Percentiles rank a stretch among this genome's conserved stretches.
phyloP scores from a whole-genome alignment of 2,888 invertebrate species.

The Pachydiplax longipennis region DNA sequence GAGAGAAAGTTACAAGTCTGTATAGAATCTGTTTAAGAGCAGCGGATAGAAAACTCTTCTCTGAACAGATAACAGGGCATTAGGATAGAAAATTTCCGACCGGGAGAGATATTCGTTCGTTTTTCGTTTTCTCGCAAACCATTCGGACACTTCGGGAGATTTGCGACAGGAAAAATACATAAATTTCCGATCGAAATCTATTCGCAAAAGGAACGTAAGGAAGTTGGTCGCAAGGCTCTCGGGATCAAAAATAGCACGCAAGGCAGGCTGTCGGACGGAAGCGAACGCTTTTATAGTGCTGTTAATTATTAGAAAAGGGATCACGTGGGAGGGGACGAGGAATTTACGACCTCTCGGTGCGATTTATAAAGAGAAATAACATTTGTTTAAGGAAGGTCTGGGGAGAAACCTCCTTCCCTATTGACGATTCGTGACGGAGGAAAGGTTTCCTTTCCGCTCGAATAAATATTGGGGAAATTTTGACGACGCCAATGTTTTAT shows the following conservation, averaged over 20 bases:
- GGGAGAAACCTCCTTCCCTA: neutral
- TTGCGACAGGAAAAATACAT: neutral
- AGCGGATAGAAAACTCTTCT: too few species aligned
- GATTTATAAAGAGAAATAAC: neutral
- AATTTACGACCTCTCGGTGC: neutral
- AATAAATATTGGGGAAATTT: neutral
- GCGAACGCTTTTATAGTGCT: neutral
- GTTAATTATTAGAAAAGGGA: neutral
- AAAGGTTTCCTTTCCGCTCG: neutral
- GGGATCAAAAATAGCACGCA: neutral
- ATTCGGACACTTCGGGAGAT: too few species aligned
- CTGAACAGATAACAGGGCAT: too few species aligned
- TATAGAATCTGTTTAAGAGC: too few species aligned
- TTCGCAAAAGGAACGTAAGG: neutral
- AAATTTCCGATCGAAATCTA: neutral
- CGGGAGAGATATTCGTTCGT: too few species aligned
- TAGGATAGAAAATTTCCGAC: too few species aligned
- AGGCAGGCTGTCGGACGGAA: neutral
- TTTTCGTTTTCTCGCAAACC: too few species aligned
- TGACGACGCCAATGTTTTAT: neutral
- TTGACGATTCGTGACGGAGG: neutral
- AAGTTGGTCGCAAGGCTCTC: neutral
- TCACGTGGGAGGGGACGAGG: neutral
- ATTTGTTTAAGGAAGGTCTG: neutral
- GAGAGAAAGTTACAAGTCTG: too few species aligned